Evolutionary conservation across 2,113 vertebrate genomes (phyloP), one percentile per base, ranked within the genome.

Genomic region (Dermatemys mawii): DNA sequence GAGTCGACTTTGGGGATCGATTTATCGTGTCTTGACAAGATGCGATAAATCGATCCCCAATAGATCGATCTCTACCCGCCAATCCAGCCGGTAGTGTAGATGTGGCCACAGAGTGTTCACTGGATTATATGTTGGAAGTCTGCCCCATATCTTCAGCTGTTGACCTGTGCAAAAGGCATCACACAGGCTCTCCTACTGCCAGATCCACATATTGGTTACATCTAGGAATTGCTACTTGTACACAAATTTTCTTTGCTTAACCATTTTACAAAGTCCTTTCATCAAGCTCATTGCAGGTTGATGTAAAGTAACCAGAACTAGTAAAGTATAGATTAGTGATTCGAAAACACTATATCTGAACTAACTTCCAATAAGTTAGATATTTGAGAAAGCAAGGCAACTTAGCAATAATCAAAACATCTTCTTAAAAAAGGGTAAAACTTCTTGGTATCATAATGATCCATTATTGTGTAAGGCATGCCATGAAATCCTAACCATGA

Each of bases 401-500:
- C 75, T 88, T 89, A 85, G 1, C n/a, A 51, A 83, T 85, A 87
- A 80, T 78, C 17, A 67, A 79, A 49, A 86, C 81, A 60, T 10
- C 8, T 87, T 67, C 63, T n/a, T 67, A 67, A 86, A 94, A 93
- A 81, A 90, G 21, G 86, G 1, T 0, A 93, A 86, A 94, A 93
- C 88, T 83, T 82, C 55, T 87, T 83, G 84, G 87, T 85, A 82
- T 50, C 81, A 94, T 83, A 63, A 81, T 12, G 93, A 88, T 8
- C 32, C 49, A 57, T 82, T 80, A 82, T 50, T 46, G 60, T 12
- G 60, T 22, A 86, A 95, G 51, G n/a, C 80, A 81, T 0, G 2
- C 80, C 49, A 14, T 35, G 76, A 91, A 16, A 93, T 6, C 73
- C 92, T 90, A 22, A 91, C 50, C 26, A 10, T 0, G 1, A 88